These are phyloP conservation scores for Eupeodes corollae DNA, from an alignment of 1,140 invertebrate species.

Conservation along the genomic window DNA sequence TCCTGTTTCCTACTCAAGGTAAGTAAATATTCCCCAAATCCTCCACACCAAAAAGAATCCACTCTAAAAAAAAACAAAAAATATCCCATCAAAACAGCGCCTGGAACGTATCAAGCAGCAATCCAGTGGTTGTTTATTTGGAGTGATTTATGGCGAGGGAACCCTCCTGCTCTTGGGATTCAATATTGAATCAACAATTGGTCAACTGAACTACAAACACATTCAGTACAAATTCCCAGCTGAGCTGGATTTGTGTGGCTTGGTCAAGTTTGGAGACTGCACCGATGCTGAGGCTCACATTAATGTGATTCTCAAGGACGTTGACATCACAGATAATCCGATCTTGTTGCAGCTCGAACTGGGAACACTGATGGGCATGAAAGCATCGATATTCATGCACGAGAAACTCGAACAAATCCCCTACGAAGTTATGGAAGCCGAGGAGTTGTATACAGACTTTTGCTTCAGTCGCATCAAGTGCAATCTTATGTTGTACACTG, in stretches of 20 bases:
- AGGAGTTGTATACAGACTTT: slow-evolving; percentile 53
- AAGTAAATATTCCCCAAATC: slow-evolving; percentile 8
- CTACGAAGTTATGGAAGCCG: slow-evolving; percentile 48
- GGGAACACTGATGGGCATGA: slow-evolving; percentile 43
- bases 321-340: slow-evolving; percentile 66
- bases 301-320: slow-evolving; percentile 53
- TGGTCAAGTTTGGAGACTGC: slow-evolving; percentile 50
- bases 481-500: slow-evolving; percentile 43
- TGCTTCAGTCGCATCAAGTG: slow-evolving; percentile 50
- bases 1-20: slow-evolving; percentile 38
- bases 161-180: slow-evolving; percentile 54
- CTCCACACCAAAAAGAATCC: not conserved
- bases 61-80: slow-evolving; percentile 5
- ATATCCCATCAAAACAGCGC: slow-evolving; percentile 39
- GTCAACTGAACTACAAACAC: slow-evolving; percentile 42
- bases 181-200: slow-evolving; percentile 45
- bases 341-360: slow-evolving; percentile 50
- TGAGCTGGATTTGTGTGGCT: slow-evolving; percentile 61
- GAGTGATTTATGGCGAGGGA: slow-evolving; percentile 55
- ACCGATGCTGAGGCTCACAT: slow-evolving; percentile 42
- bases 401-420: slow-evolving; percentile 53
- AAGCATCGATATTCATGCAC: slow-evolving; percentile 56
- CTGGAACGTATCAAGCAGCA: slow-evolving; percentile 43
- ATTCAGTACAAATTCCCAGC: slow-evolving; percentile 56
- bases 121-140: slow-evolving; percentile 56